Evolutionary conservation across 2,113 vertebrate species (phyloP).

Genomic region (Noctilio leporinus): DNA sequence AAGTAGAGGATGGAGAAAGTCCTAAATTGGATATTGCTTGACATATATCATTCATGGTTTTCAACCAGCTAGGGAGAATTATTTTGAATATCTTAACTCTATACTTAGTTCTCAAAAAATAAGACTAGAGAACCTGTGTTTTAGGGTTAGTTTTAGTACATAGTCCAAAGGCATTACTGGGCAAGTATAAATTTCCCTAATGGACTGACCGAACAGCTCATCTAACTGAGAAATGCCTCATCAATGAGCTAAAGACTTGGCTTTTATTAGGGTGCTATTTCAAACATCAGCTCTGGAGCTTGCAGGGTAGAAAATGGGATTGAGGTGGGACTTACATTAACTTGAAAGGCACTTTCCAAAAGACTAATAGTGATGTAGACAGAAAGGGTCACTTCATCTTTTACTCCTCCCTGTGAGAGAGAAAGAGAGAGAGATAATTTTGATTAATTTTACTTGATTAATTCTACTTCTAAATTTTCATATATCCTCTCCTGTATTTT

Average conservation of each 20-base stretch:
- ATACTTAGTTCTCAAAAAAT: not conserved
- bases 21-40: not conserved
- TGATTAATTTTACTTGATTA: not conserved
- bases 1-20: not conserved
- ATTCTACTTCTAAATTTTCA: not conserved
- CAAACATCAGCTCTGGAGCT: not conserved
- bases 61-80: not conserved
- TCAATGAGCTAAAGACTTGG: not conserved
- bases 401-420: slow-evolving; percentile 62
- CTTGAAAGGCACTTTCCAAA: slow-evolving; percentile 69
- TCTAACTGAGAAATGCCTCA: not conserved
- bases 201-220: not conserved
- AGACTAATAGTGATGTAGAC: slow-evolving; percentile 70
- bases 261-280: not conserved
- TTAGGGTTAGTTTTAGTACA: not conserved
- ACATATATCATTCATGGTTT: not conserved
- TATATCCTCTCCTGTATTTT: not conserved
- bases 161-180: not conserved
- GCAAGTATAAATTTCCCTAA: not conserved
- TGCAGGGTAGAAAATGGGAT: not conserved
- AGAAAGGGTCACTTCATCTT: slow-evolving; percentile 55
- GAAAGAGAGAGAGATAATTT: not conserved
- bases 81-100: not conserved
- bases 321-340: slow-evolving; percentile 45
- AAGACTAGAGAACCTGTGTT: not conserved